Evolutionary conservation across 2,113 vertebrate genomes (phyloP).

Genomic region (Psilopsiagon aurifrons): DNA sequence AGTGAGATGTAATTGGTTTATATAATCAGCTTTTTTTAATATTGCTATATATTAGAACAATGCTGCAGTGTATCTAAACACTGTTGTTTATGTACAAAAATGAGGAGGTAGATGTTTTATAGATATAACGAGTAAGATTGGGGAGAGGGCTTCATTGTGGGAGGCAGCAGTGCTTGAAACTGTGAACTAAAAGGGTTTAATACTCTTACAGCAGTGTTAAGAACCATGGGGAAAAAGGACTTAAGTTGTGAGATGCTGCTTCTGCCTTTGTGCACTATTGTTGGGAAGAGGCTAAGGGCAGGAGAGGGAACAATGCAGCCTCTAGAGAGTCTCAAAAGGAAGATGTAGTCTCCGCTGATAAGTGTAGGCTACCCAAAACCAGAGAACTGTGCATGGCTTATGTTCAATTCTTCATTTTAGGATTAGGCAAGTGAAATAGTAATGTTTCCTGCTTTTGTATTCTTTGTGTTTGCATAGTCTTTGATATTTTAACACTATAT

Average conservation of each 20-base stretch:
- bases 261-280: not conserved
- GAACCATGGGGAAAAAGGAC: not conserved
- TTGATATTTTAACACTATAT: conserved; percentile 8
- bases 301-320: not conserved
- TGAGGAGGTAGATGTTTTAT: not conserved
- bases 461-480: conserved; percentile 43
- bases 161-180: not conserved
- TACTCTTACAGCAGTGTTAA: not conserved
- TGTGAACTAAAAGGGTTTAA: not conserved
- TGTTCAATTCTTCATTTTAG: not conserved
- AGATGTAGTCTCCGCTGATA: not conserved
- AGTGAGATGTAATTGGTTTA: not conserved
- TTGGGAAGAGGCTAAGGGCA: not conserved
- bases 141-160: not conserved
- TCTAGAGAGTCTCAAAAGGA: not conserved
- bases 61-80: not conserved
- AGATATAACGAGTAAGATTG: not conserved
- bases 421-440: not conserved
- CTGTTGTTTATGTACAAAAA: not conserved
- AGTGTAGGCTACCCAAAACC: not conserved
- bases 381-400: not conserved
- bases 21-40: not conserved
- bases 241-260: not conserved
- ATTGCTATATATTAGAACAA: not conserved
- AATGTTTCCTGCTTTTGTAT: conserved; percentile 57